Evolutionary conservation across 2,113 vertebrate species (phyloP).

Genomic region (Anser cygnoides): DNA sequence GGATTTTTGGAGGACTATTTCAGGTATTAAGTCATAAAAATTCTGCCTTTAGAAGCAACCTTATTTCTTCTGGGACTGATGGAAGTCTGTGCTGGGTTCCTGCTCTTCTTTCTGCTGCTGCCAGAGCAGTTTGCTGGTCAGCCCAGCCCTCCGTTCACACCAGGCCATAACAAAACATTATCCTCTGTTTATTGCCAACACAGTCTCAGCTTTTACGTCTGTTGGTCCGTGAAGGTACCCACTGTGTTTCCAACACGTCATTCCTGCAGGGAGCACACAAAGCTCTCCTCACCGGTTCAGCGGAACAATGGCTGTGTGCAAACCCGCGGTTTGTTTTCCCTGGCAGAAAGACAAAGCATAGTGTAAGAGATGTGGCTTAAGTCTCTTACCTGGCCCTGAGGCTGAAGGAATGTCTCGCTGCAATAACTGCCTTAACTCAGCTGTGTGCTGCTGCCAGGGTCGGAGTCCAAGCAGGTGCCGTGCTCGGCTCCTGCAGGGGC

Average conservation of each 20-base stretch:
- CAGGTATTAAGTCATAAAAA: neutral
- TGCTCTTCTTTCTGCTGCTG: neutral
- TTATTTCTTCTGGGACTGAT: neutral
- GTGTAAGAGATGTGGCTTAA: neutral
- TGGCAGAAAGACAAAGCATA: neutral
- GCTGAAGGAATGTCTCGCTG: neutral
- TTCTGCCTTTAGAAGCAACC: neutral
- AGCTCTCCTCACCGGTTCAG: neutral
- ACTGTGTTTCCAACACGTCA: neutral
- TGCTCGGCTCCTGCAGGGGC: neutral
- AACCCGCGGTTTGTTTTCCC: neutral
- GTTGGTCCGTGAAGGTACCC: neutral
- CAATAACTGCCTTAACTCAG: neutral
- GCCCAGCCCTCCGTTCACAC: neutral
- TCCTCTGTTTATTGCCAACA: neutral
- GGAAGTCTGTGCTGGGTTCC: accelerated
- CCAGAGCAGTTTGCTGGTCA: neutral
- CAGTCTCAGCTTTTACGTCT: neutral
- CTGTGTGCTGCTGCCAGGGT: neutral
- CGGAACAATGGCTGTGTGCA: neutral
- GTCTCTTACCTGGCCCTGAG: neutral
- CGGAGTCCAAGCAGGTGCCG: accelerated
- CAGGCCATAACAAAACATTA: neutral
- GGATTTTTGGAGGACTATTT: neutral
- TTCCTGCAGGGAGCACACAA: neutral